Conservation (phyloP, 2,888 invertebrate genomes). For the Junonia oenone region DNA sequence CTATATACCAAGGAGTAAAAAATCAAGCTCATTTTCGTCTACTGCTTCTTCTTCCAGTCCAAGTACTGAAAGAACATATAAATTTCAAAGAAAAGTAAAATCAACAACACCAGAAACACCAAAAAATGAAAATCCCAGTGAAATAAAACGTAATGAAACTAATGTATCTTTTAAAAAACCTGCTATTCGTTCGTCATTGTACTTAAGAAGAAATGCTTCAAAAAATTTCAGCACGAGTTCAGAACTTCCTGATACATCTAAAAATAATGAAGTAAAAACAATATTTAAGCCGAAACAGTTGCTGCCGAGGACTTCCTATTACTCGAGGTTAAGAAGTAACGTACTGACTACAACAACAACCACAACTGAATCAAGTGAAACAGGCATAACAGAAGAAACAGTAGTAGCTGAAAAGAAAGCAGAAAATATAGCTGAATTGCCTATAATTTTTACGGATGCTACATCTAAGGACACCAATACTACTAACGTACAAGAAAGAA, state of each 20-base stretch:
- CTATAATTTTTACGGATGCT: slow-evolving; percentile 51
- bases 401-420: slow-evolving; percentile 42
- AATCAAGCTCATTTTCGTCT: slow-evolving; percentile 43
- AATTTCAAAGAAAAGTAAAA: slow-evolving; percentile 64
- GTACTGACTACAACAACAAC: slow-evolving; percentile 35
- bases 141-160: slow-evolving; percentile 42
- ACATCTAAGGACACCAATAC: slow-evolving; percentile 34
- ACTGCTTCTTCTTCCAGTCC: slow-evolving; percentile 30
- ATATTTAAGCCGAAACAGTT: slow-evolving; percentile 36
- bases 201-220: slow-evolving; percentile 47
- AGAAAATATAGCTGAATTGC: slow-evolving; percentile 48
- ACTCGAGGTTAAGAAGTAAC: slow-evolving; percentile 51
- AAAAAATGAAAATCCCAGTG: slow-evolving; percentile 37
- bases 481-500: slow-evolving; percentile 33
- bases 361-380: slow-evolving; percentile 36
- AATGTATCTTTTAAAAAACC: slow-evolving; percentile 46
- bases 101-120: slow-evolving; percentile 46
- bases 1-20: slow-evolving; percentile 51
- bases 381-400: slow-evolving; percentile 26
- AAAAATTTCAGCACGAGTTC: slow-evolving; percentile 38
- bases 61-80: slow-evolving; percentile 48
- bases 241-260: slow-evolving; percentile 37
- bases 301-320: slow-evolving; percentile 61
- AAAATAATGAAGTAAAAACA: slow-evolving; percentile 25
- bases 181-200: slow-evolving; percentile 47